Conservation (phyloP, 2,888 invertebrate species). For the Chamaedrilus cognettii region DNA sequence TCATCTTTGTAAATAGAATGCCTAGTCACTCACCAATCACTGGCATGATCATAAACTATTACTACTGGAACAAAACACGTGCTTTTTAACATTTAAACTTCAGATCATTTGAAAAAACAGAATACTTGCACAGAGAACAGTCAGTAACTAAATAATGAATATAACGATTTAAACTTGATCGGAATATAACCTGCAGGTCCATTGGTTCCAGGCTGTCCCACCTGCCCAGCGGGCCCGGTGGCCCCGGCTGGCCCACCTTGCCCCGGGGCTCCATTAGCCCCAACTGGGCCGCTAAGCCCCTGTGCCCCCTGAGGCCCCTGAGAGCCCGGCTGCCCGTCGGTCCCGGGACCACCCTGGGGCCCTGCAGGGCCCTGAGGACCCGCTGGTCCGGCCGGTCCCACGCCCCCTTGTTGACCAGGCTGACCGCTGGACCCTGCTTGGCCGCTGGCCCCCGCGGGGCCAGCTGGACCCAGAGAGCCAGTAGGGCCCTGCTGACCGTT, state of each 20-base stretch:
- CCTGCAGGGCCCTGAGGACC: slow-evolving; percentile 24
- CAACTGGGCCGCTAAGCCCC: not conserved
- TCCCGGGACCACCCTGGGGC: slow-evolving; percentile 24
- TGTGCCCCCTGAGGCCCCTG: not conserved
- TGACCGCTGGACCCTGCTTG: slow-evolving; percentile 7
- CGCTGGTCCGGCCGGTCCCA: slow-evolving; percentile 43
- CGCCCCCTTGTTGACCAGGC: slow-evolving; percentile 17
- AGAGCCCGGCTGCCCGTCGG: slow-evolving; percentile 1
- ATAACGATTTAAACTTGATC: too few relatives aligned
- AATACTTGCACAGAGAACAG: too few relatives aligned
- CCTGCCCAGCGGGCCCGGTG: slow-evolving; percentile 25
- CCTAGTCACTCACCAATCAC: too few relatives aligned
- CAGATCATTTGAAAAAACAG: too few relatives aligned
- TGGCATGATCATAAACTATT: too few relatives aligned
- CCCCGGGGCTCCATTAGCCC: not conserved
- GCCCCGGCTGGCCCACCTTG: slow-evolving; percentile 4
- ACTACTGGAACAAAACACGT: too few relatives aligned
- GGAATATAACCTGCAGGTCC: slow-evolving; percentile 33
- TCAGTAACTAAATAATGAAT: too few relatives aligned
- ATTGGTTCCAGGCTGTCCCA: slow-evolving; percentile 27
- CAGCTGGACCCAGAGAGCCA: slow-evolving; percentile 7
- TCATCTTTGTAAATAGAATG: too few relatives aligned
- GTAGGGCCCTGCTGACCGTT: not conserved
- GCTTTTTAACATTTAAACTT: too few relatives aligned
- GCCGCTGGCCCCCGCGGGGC: slow-evolving; percentile 3